Percentiles rank a stretch among this genome's conserved stretches.
These are phyloP conservation scores for Numenius arquata DNA, from an alignment of 2,113 vertebrate genomes.

Conservation along the genomic window DNA sequence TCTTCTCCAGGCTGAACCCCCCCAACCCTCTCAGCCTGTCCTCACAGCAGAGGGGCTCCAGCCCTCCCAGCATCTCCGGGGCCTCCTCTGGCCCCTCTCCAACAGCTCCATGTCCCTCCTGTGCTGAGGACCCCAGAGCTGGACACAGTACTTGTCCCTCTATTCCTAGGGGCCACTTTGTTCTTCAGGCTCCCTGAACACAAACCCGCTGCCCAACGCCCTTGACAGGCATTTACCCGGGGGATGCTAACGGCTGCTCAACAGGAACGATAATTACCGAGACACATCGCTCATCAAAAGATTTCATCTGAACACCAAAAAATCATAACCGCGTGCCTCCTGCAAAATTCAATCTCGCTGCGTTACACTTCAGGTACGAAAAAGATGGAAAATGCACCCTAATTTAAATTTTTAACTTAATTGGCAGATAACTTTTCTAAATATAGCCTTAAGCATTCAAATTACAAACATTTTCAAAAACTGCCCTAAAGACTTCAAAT, in stretches of 20 bases:
- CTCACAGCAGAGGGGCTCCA: too few species aligned
- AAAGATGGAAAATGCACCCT: background rate
- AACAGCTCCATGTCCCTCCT: too few species aligned
- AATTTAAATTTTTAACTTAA: background rate
- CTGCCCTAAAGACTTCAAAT: rapidly evolving
- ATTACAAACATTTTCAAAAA: background rate
- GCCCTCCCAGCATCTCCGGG: too few species aligned
- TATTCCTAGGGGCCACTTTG: rapidly evolving
- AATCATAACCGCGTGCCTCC: background rate
- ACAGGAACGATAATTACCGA: background rate
- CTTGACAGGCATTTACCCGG: rapidly evolving
- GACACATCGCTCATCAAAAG: background rate
- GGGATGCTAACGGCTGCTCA: background rate
- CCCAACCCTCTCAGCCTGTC: too few species aligned
- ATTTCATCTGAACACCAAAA: background rate
- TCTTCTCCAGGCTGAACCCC: too few species aligned
- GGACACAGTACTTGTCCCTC: too few species aligned
- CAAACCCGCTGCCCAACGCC: rapidly evolving
- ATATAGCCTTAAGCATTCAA: background rate
- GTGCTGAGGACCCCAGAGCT: too few species aligned
- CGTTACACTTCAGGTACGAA: background rate
- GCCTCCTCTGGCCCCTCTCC: too few species aligned
- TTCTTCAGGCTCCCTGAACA: background rate
- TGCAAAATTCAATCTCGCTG: background rate
- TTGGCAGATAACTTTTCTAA: background rate